Evolutionary conservation across 2,113 vertebrate species (phyloP), one percentile per base, ranked within the genome.

Genomic region (Colius striatus): DNA sequence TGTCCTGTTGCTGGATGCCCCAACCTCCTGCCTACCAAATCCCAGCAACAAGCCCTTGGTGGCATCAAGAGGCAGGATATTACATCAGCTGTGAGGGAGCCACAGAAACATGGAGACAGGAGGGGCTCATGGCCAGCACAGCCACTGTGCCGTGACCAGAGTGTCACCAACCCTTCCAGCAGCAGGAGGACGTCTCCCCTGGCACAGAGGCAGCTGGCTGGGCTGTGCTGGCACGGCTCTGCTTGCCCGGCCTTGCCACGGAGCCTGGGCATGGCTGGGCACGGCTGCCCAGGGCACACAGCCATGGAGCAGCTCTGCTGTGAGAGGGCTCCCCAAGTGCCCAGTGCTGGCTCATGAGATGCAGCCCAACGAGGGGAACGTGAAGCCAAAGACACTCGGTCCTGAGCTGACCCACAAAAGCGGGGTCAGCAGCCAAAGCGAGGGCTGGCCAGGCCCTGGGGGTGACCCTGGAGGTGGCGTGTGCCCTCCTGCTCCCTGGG

Each of bases 301-400:
- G 38, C 43, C 50, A 7, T 6, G 51, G 19, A 51, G 61, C 43
- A 72, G 79, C 26, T 80, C 78, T 57, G 67, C 45, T 77, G 32
- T 2, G 27, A 38, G 29, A 30, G 47, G n/a, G 67, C 63, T 51
- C 66, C 74, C 78, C 10, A 5, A 16, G 29, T 9, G 32, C 17
- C 25, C 12, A 1, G 32, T 18, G 20, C 13, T 16, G 26, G 17
- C 50, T 27, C 78, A 30, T 0, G 0, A 63, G 58, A 36, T 0
- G 2, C 27, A 38, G 38, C 34, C 1, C 0, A 25, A 17, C 53
- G 66, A 25, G 34, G 34, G 27, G 67, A 32, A 25, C 55, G 10
- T 7, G 23, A 50, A 89, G 47, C 5, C 23, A 36, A 58, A 34
- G 50, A 21, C 20, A 43, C 23, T 4, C 41, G 25, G 36, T 29